Evolutionary conservation across 2,888 invertebrate genomes (phyloP).

Genomic region (Spilarctia lutea): DNA sequence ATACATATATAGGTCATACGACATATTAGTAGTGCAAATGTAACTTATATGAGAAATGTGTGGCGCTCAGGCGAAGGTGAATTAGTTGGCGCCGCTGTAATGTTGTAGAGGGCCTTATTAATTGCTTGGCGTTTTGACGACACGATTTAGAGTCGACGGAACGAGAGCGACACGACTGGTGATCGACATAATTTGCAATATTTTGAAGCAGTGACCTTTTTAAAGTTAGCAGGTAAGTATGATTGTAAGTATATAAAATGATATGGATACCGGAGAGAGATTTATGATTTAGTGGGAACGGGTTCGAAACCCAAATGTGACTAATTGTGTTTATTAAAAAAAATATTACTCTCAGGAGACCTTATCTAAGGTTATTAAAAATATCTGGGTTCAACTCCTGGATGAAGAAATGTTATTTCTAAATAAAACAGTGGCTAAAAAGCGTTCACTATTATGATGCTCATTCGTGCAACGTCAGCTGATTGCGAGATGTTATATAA

Average conservation of each 20-base stretch:
- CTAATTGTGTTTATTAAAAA: background rate
- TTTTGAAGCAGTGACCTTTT: background rate
- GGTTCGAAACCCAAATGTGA: background rate
- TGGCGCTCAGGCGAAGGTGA: slow-evolving; percentile 43
- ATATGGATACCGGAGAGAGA: background rate
- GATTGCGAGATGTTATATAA: background rate
- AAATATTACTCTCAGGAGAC: background rate
- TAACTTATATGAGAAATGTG: slow-evolving; percentile 44
- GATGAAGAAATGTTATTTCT: background rate
- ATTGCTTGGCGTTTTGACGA: slow-evolving; percentile 52
- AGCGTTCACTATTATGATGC: background rate
- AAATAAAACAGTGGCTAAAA: background rate
- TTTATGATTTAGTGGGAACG: background rate
- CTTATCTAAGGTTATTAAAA: background rate
- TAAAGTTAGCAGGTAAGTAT: slow-evolving; percentile 10
- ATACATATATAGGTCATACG: slow-evolving; percentile 42
- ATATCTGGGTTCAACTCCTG: background rate
- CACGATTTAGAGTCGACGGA: slow-evolving; percentile 32
- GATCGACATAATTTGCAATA: background rate
- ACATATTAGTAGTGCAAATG: slow-evolving; percentile 44
- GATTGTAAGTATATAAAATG: slow-evolving; percentile 7
- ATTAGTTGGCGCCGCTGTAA: slow-evolving; percentile 50
- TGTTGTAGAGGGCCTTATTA: slow-evolving; percentile 44
- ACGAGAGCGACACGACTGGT: slow-evolving; percentile 36
- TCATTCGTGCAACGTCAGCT: background rate